Conservation (phyloP, 2,113 vertebrate genomes). For the Pao palembangensis region DNA sequence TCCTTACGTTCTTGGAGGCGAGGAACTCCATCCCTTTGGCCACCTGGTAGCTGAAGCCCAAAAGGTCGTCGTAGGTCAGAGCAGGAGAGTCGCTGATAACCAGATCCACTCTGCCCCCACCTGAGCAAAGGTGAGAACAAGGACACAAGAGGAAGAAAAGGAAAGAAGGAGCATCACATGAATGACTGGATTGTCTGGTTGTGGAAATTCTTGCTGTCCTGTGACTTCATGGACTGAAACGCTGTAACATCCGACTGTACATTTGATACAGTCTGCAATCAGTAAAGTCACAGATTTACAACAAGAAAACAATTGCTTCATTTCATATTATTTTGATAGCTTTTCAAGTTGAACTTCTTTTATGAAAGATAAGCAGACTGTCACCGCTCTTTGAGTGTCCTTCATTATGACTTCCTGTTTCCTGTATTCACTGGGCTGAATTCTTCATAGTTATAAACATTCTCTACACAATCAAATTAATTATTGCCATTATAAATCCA, state of each 20-base stretch:
- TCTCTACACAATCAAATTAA: not conserved
- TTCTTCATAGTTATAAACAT: slow-evolving; percentile 9
- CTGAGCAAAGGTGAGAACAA: slow-evolving; percentile 55
- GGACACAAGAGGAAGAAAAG: not conserved
- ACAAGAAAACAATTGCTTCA: not conserved
- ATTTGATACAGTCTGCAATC: slow-evolving; percentile 12
- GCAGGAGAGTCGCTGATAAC: slow-evolving; percentile 86
- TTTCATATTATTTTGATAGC: too few relatives aligned
- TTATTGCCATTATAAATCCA: not conserved
- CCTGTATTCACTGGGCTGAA: not conserved
- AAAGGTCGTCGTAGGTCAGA: slow-evolving; percentile 88
- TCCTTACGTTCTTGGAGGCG: slow-evolving; percentile 90
- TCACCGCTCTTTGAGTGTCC: too few relatives aligned
- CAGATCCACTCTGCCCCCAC: slow-evolving; percentile 77
- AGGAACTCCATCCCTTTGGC: slow-evolving; percentile 98
- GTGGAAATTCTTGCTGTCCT: slow-evolving; percentile 21
- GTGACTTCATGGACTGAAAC: slow-evolving; percentile 34
- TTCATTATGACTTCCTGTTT: slow-evolving; percentile 3
- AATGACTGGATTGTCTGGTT: slow-evolving; percentile 24
- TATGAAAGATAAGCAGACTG: too few relatives aligned
- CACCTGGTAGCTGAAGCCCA: slow-evolving; percentile 97
- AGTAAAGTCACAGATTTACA: slow-evolving; percentile 1
- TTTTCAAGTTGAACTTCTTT: too few relatives aligned
- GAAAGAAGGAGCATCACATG: slow-evolving; percentile 1
- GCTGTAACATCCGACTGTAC: slow-evolving; percentile 10